Conservation (phyloP, 2,888 invertebrate genomes). For the Anorthoa munda region DNA sequence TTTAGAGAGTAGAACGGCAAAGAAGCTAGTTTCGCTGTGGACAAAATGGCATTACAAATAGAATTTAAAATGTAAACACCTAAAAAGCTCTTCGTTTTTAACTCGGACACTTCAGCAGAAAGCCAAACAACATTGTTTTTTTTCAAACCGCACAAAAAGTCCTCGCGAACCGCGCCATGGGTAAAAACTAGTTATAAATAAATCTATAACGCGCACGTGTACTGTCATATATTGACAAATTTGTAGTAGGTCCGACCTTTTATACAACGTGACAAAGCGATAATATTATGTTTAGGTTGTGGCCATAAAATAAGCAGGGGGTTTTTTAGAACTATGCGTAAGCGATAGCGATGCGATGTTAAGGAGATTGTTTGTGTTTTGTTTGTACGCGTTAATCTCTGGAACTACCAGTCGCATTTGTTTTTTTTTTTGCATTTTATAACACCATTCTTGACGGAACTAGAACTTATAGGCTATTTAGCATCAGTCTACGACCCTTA, state of each 20-base stretch:
- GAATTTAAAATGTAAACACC: constrained; percentile 16
- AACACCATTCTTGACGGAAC: too few species aligned
- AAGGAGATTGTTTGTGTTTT: too few species aligned
- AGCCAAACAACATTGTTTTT: constrained; percentile 15
- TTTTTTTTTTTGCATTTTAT: too few species aligned
- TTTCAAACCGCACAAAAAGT: constrained; percentile 9
- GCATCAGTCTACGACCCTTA: too few species aligned
- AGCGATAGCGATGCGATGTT: too few species aligned
- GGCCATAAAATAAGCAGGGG: constrained; percentile 36
- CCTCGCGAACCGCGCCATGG: constrained; percentile 23
- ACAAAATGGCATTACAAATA: neutral
- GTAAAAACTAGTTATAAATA: constrained; percentile 55
- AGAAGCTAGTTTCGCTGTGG: too few species aligned
- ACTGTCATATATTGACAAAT: constrained; percentile 75
- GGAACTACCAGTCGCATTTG: too few species aligned
- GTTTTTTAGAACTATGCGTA: neutral
- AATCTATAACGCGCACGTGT: constrained; percentile 69
- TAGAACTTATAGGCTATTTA: too few species aligned
- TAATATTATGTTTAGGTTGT: constrained; percentile 40
- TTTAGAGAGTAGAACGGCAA: neutral
- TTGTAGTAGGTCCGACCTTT: constrained; percentile 69
- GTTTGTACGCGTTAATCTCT: too few species aligned
- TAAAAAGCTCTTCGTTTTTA: constrained; percentile 17
- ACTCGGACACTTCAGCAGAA: constrained; percentile 4
- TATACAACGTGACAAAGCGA: constrained; percentile 70